phyloP scores from a whole-genome alignment of 2,797 vertebrate species.

The Florisuga fusca region DNA sequence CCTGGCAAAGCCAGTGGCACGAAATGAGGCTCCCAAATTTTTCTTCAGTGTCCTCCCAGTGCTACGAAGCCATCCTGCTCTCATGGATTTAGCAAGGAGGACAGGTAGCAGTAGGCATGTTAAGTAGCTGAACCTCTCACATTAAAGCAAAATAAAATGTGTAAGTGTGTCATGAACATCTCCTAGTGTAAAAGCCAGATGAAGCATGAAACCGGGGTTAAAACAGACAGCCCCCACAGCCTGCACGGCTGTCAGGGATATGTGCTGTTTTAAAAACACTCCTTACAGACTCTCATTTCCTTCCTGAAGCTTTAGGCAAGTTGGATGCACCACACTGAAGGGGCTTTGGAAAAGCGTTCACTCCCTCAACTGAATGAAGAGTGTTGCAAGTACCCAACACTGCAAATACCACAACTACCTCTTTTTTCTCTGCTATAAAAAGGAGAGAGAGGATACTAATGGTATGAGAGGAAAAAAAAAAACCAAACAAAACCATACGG shows the following conservation, averaged over 20 bases:
- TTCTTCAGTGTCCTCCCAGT: neutral
- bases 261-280: neutral
- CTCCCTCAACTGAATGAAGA: neutral
- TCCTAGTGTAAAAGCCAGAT: neutral
- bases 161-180: neutral
- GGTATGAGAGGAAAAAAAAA: neutral
- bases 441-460: neutral
- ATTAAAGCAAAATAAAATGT: neutral
- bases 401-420: fast-evolving
- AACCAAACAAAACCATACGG: too few relatives aligned
- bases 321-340: neutral
- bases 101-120: neutral
- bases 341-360: neutral
- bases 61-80: neutral
- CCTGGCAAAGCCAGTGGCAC: neutral
- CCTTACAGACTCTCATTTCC: neutral
- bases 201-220: neutral
- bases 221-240: neutral
- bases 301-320: neutral
- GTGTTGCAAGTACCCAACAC: fast-evolving
- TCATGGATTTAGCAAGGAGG: neutral
- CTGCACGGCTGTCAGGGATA: neutral
- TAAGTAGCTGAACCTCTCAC: neutral
- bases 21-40: neutral
- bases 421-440: neutral